Percentiles rank a stretch among this genome's conserved stretches.
phyloP scores from a whole-genome alignment of 2,113 vertebrate species.

The Miniopterus natalensis region DNA sequence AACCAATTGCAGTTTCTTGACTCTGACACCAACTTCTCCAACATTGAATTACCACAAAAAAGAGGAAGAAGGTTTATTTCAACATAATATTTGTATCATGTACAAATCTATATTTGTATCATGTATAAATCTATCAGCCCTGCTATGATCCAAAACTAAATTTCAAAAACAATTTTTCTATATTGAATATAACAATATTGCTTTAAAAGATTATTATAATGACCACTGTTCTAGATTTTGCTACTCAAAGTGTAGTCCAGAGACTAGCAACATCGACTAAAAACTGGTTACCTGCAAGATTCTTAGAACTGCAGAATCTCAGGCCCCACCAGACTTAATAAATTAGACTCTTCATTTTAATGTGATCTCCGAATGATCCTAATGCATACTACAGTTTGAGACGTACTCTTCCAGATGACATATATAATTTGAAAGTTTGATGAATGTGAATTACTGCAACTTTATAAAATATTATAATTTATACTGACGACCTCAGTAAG shows the following conservation, averaged over 20 bases:
- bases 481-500: background rate
- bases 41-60: background rate
- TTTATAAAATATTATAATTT: slow-evolving; percentile 20
- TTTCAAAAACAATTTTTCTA: slow-evolving; percentile 6
- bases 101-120: too few relatives aligned
- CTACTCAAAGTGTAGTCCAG: background rate
- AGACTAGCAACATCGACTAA: background rate
- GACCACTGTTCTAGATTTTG: background rate
- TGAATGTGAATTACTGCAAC: background rate
- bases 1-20: slow-evolving; percentile 20
- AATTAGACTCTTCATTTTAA: background rate
- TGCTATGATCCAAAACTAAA: slow-evolving; percentile 25
- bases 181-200: background rate
- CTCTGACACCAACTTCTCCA: slow-evolving; percentile 30
- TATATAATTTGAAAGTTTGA: background rate
- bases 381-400: background rate
- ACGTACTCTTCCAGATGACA: background rate
- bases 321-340: background rate
- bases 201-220: background rate
- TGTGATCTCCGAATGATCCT: background rate
- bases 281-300: background rate
- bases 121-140: background rate
- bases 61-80: background rate
- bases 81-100: too few relatives aligned
- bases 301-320: background rate